These are phyloP conservation scores for Rotaria magnacalcarata DNA, from an alignment of 2,888 invertebrate species.

Conservation along the genomic window DNA sequence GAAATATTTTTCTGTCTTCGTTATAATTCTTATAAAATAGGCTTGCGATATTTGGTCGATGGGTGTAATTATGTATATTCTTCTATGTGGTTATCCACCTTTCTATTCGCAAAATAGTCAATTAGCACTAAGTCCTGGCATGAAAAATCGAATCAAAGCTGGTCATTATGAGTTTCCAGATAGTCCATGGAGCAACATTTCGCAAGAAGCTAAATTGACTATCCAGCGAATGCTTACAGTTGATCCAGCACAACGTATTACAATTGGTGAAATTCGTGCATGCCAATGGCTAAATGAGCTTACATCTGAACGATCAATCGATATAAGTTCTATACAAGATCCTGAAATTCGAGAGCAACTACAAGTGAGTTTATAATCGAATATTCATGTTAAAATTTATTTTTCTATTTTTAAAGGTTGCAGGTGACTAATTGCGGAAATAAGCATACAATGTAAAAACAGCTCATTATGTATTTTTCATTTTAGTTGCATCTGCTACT, in stretches of 20 bases:
- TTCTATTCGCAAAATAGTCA: constrained; percentile 95
- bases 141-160: constrained; percentile 89
- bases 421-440: neutral
- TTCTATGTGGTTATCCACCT: constrained; percentile 72
- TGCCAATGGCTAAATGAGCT: neutral
- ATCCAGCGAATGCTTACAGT: constrained; percentile 41
- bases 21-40: neutral
- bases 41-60: constrained; percentile 98
- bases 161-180: constrained; percentile 96
- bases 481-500: constrained; percentile 17
- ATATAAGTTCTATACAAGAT: neutral
- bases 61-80: constrained; percentile 97
- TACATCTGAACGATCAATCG: neutral
- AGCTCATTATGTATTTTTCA: neutral
- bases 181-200: constrained; percentile 69
- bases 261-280: neutral
- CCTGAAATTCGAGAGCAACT: neutral
- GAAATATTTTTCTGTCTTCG: no score
- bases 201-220: constrained; percentile 37
- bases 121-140: constrained; percentile 88
- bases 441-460: neutral
- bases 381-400: neutral
- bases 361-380: neutral
- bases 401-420: neutral
- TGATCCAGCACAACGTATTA: constrained; percentile 39